Percentiles rank a stretch among this genome's conserved stretches.
These are phyloP conservation scores for Microhierax caerulescens DNA, from an alignment of 2,797 vertebrate genomes.

Conservation along the genomic window DNA sequence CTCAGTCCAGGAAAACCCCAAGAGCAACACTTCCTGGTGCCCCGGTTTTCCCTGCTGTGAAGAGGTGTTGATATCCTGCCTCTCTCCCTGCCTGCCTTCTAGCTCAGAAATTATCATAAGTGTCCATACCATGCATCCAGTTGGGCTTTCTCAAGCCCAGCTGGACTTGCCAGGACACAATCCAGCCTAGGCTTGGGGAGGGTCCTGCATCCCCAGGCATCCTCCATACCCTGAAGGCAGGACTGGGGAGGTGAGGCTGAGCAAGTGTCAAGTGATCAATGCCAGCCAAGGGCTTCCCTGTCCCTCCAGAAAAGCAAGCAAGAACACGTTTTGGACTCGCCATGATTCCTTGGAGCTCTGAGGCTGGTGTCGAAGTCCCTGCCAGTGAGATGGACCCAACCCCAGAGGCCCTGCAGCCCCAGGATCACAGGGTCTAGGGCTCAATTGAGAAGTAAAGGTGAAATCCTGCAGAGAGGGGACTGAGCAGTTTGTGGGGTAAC, in stretches of 20 bases:
- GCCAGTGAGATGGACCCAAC: background rate
- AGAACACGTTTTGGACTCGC: background rate
- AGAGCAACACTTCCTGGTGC: background rate
- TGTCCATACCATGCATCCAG: background rate
- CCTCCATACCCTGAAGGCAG: background rate
- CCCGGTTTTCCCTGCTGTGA: background rate
- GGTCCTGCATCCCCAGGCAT: background rate
- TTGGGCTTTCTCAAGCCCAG: background rate
- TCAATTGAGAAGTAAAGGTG: background rate
- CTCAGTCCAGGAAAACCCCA: background rate
- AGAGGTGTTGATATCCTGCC: background rate
- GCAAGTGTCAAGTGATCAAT: accelerated
- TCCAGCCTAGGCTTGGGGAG: background rate
- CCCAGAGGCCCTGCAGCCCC: background rate
- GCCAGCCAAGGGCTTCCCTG: background rate
- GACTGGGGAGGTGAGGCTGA: background rate
- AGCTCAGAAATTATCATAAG: background rate
- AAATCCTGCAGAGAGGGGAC: background rate
- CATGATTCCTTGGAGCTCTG: background rate
- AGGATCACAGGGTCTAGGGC: background rate
- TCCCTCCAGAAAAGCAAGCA: background rate
- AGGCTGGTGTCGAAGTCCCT: background rate
- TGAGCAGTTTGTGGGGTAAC: too few species aligned
- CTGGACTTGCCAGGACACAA: background rate
- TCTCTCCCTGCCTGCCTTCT: background rate